These are phyloP conservation scores for Redunca redunca DNA, from an alignment of 2,113 vertebrate genomes.

Conservation along the genomic window DNA sequence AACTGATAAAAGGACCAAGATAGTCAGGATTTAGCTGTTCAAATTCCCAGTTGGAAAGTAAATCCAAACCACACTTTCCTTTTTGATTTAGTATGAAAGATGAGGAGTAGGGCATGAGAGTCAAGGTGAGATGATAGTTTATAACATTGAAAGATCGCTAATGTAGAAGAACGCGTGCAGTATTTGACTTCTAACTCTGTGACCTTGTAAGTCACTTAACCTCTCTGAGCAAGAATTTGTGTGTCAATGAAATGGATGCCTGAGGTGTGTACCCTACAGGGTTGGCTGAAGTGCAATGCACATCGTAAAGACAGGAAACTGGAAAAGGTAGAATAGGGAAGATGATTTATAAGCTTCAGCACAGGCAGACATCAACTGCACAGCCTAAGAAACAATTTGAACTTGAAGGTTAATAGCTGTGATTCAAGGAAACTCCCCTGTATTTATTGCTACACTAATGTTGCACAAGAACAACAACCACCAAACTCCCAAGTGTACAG, in stretches of 20 bases:
- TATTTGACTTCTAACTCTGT: neutral
- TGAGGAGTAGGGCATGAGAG: neutral
- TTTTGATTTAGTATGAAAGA: neutral
- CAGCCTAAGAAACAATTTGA: neutral
- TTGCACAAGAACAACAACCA: neutral
- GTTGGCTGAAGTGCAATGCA: neutral
- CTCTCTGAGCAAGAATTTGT: neutral
- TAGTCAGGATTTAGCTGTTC: neutral
- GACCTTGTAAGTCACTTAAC: neutral
- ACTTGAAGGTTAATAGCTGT: neutral
- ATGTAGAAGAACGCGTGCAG: neutral
- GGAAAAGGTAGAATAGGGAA: neutral
- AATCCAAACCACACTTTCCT: neutral
- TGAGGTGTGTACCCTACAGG: neutral
- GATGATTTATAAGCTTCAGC: neutral
- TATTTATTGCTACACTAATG: neutral
- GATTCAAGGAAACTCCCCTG: neutral
- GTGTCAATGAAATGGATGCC: neutral
- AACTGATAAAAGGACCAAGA: neutral
- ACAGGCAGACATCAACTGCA: neutral
- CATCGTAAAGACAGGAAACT: neutral
- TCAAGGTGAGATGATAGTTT: neutral
- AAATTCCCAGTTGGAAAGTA: neutral
- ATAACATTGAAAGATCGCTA: neutral
- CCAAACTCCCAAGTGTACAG: neutral